A percentile compares a stretch with the other conserved stretches of the same genome.
These are phyloP conservation scores for Chromoteleia sp. DNA, from an alignment of 2,888 invertebrate species.

Conservation along the genomic window DNA sequence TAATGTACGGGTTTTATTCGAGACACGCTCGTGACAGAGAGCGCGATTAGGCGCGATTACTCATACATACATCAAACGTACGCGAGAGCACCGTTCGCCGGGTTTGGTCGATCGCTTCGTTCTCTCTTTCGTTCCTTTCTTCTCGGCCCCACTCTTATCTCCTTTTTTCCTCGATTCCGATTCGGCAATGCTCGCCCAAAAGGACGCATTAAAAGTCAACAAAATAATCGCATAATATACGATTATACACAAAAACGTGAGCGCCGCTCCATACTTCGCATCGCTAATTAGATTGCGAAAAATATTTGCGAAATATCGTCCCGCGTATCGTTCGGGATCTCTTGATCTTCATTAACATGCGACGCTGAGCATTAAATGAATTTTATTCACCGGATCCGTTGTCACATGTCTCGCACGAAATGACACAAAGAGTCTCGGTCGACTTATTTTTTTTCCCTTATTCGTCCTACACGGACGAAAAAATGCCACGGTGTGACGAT, in stretches of 20 bases:
- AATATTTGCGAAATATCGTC: slow-evolving; percentile 69
- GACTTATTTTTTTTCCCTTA: slow-evolving; percentile 33
- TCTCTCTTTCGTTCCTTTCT: neutral
- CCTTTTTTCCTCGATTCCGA: slow-evolving; percentile 3
- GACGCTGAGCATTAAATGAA: slow-evolving; percentile 69
- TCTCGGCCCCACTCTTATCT: slow-evolving; percentile 4
- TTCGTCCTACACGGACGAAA: slow-evolving; percentile 10
- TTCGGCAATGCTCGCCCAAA: slow-evolving; percentile 31
- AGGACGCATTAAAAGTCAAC: slow-evolving; percentile 57
- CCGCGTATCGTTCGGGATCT: slow-evolving; percentile 70
- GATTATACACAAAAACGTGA: slow-evolving; percentile 70
- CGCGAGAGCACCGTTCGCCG: slow-evolving; percentile 17
- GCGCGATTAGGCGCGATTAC: slow-evolving; percentile 62
- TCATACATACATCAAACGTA: slow-evolving; percentile 44
- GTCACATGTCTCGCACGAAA: slow-evolving; percentile 69
- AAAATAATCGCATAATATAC: slow-evolving; percentile 70
- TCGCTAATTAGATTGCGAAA: slow-evolving; percentile 70
- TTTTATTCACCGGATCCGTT: slow-evolving; percentile 70
- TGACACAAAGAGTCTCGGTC: slow-evolving; percentile 64
- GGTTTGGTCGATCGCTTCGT: neutral
- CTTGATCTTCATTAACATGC: slow-evolving; percentile 72
- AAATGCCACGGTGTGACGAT: slow-evolving; percentile 37
- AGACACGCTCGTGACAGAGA: slow-evolving; percentile 56
- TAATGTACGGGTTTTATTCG: slow-evolving; percentile 46
- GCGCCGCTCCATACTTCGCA: slow-evolving; percentile 66